phyloP scores from a whole-genome alignment of 2,113 vertebrate genomes.

The Solenodon paradoxus region DNA sequence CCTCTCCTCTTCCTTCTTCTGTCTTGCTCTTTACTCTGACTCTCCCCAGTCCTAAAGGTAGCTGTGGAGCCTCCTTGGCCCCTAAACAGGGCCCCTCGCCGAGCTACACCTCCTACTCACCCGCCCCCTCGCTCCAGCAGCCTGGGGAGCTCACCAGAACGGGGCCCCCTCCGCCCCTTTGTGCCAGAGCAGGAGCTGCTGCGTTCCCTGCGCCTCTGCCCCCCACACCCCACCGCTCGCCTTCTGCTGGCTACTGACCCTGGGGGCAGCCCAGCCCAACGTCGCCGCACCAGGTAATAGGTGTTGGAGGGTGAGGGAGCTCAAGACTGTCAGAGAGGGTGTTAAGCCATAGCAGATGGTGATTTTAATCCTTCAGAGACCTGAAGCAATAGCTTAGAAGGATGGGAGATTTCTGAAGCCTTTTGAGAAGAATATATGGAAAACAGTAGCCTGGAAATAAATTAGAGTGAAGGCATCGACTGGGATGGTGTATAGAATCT shows the following conservation, averaged over 20 bases:
- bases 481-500: not conserved
- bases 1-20: not conserved
- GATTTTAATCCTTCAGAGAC: not conserved
- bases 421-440: not conserved
- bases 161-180: conserved; percentile 77
- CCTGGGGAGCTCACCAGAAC: conserved; percentile 82
- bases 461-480: not conserved
- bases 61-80: conserved; percentile 89
- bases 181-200: conserved; percentile 79
- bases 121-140: conserved; percentile 78
- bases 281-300: conserved; percentile 81
- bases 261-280: conserved; percentile 73
- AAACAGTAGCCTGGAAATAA: not conserved
- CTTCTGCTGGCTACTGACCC: conserved; percentile 74
- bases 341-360: not conserved
- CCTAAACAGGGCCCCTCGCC: conserved; percentile 80
- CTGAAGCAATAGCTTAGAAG: not conserved
- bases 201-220: conserved; percentile 78
- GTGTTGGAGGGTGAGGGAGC: not conserved
- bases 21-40: not conserved
- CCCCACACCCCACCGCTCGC: conserved; percentile 75
- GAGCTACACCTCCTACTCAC: conserved; percentile 64
- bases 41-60: conserved; percentile 84
- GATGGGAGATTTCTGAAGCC: not conserved
- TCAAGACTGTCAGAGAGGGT: not conserved